phyloP scores from a whole-genome alignment of 2,797 vertebrate species.

The Momotus momota region DNA sequence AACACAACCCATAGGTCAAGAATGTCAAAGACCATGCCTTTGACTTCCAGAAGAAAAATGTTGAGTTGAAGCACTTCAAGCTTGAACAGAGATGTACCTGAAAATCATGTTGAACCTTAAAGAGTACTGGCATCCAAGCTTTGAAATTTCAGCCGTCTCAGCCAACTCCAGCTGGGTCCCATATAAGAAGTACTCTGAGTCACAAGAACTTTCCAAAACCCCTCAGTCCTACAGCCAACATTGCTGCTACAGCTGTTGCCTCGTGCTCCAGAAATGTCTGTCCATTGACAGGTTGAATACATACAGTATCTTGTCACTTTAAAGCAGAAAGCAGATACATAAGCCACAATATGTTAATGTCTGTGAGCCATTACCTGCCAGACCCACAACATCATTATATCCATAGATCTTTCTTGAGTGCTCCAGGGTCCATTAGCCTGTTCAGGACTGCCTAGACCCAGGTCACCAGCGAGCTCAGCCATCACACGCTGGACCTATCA shows the following conservation, averaged over 20 bases:
- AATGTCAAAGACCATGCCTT: not conserved
- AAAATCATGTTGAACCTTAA: not conserved
- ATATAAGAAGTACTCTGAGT: not conserved
- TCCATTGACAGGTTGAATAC: not conserved
- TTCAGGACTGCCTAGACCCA: not conserved
- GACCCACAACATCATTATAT: not conserved
- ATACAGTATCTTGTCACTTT: not conserved
- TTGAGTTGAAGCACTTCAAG: not conserved
- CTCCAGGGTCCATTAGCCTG: not conserved
- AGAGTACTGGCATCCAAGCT: not conserved
- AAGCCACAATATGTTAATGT: rapidly evolving
- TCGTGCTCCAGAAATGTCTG: not conserved
- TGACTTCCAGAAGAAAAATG: not conserved
- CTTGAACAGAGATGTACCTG: not conserved
- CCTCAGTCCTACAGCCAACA: not conserved
- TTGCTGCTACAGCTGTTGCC: not conserved
- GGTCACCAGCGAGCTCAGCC: not conserved
- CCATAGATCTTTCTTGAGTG: not conserved
- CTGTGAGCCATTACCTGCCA: not conserved
- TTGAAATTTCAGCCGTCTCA: not conserved
- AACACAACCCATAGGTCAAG: not conserved
- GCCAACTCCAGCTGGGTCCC: not conserved
- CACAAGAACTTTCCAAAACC: not conserved
- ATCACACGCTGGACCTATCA: not conserved
- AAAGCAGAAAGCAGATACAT: not conserved